Evolutionary conservation across 2,113 vertebrate genomes (phyloP).

Genomic region (Esox niger): DNA sequence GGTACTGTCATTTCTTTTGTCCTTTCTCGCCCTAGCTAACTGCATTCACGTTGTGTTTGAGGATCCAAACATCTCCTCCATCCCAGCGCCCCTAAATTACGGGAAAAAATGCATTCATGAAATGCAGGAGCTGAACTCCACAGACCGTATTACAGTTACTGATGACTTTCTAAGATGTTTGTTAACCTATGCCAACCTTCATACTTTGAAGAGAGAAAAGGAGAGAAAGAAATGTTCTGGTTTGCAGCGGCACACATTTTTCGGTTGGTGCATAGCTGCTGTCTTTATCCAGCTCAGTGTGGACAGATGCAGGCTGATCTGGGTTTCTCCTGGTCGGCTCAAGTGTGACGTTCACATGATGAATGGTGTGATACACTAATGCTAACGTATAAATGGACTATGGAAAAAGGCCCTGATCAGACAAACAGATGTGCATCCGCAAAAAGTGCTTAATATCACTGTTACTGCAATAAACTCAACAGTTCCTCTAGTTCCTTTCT

Average conservation of each 20-base stretch:
- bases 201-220: slow-evolving; percentile 38
- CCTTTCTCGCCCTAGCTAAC: slow-evolving; percentile 3
- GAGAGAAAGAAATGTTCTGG: slow-evolving; percentile 47
- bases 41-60: slow-evolving; percentile 15
- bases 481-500: slow-evolving; percentile 32
- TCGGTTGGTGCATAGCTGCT: slow-evolving; percentile 38
- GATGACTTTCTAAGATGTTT: slow-evolving; percentile 71
- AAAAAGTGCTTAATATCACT: slow-evolving; percentile 65
- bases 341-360: slow-evolving; percentile 45
- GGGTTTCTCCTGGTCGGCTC: slow-evolving; percentile 12
- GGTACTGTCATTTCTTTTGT: slow-evolving; percentile 6
- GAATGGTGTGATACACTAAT: slow-evolving; percentile 48
- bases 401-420: slow-evolving; percentile 64
- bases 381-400: slow-evolving; percentile 47
- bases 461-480: slow-evolving; percentile 64
- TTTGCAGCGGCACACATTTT: slow-evolving; percentile 13
- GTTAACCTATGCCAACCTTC: slow-evolving; percentile 57
- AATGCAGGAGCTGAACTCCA: slow-evolving; percentile 68
- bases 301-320: slow-evolving; percentile 34
- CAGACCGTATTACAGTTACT: slow-evolving; percentile 69
- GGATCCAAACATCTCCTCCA: slow-evolving; percentile 34
- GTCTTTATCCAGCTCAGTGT: slow-evolving; percentile 54
- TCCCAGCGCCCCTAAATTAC: slow-evolving; percentile 44
- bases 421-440: slow-evolving; percentile 67
- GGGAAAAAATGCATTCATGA: slow-evolving; percentile 68